Percentiles rank a stretch among this genome's conserved stretches.
phyloP scores from a whole-genome alignment of 1,140 invertebrate genomes.

The Nylanderia fulva region DNA sequence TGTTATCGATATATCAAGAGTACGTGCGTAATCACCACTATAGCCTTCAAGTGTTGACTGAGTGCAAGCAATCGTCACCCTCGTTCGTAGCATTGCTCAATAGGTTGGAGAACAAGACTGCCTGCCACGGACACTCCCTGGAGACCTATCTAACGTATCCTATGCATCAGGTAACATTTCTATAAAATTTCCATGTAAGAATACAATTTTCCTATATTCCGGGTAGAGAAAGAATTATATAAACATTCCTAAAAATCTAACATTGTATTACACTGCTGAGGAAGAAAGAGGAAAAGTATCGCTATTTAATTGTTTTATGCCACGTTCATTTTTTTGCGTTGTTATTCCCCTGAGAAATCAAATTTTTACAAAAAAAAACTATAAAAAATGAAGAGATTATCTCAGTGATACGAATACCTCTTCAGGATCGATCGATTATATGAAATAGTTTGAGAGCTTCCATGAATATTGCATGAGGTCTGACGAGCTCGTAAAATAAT shows the following conservation, averaged over 20 bases:
- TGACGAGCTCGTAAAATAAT: constrained; percentile 23
- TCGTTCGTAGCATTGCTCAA: constrained; percentile 93
- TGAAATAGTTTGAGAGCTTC: constrained; percentile 14
- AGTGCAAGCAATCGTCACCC: constrained; percentile 94
- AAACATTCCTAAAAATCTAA: not conserved
- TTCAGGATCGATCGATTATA: constrained; percentile 37
- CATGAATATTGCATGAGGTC: constrained; percentile 51
- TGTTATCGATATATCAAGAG: constrained; percentile 98
- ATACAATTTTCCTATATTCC: not conserved
- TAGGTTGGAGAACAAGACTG: constrained; percentile 94
- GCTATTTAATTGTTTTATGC: not conserved
- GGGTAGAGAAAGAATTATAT: not conserved
- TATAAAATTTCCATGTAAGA: not conserved
- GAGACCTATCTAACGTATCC: constrained; percentile 97
- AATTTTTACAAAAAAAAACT: not conserved
- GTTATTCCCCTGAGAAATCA: not conserved
- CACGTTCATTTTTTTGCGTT: not conserved
- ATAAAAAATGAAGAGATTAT: constrained; percentile 1
- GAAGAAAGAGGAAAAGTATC: not conserved
- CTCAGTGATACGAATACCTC: not conserved
- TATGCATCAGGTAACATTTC: constrained; percentile 94
- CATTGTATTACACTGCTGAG: not conserved
- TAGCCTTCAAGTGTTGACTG: constrained; percentile 96
- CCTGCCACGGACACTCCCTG: constrained; percentile 93
- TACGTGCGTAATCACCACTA: constrained; percentile 98